These are phyloP conservation scores for Polyergus mexicanus DNA, from an alignment of 1,140 invertebrate genomes.

Conservation along the genomic window DNA sequence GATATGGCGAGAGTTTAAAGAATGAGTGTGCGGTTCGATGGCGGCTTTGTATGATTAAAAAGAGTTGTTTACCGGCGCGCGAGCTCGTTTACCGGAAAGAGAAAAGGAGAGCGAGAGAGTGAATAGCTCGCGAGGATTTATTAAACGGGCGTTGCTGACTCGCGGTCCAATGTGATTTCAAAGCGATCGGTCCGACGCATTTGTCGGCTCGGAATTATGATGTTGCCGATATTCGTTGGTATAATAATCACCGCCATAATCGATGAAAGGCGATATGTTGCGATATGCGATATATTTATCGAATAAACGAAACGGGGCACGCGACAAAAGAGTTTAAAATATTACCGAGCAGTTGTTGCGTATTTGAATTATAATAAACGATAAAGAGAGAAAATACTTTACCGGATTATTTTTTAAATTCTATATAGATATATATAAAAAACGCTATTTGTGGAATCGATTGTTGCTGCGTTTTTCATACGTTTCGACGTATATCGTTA, in stretches of 20 bases:
- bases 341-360: slow-evolving; percentile 19
- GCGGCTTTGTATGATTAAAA: slow-evolving; percentile 70
- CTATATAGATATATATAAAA: background rate
- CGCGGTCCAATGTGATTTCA: slow-evolving; percentile 40
- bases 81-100: slow-evolving; percentile 41
- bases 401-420: slow-evolving; percentile 16
- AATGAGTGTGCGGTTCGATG: slow-evolving; percentile 53
- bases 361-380: slow-evolving; percentile 26
- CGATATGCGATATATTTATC: slow-evolving; percentile 3
- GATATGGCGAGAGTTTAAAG: slow-evolving; percentile 61
- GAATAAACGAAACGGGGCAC: background rate
- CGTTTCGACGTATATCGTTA: slow-evolving; percentile 15
- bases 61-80: slow-evolving; percentile 46
- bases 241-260: slow-evolving; percentile 43
- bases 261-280: slow-evolving; percentile 4
- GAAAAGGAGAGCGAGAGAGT: background rate
- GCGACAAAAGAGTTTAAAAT: slow-evolving; percentile 11
- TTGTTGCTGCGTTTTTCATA: background rate
- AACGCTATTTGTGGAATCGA: slow-evolving; percentile 6
- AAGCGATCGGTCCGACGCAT: slow-evolving; percentile 33
- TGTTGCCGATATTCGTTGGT: background rate
- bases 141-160: slow-evolving; percentile 66
- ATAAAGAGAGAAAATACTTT: no score
- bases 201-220: slow-evolving; percentile 25
- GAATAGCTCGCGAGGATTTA: slow-evolving; percentile 57